Percentiles rank a stretch among this genome's conserved stretches.
These are phyloP conservation scores for Encarsia formosa DNA, from an alignment of 2,888 invertebrate genomes.

Conservation along the genomic window DNA sequence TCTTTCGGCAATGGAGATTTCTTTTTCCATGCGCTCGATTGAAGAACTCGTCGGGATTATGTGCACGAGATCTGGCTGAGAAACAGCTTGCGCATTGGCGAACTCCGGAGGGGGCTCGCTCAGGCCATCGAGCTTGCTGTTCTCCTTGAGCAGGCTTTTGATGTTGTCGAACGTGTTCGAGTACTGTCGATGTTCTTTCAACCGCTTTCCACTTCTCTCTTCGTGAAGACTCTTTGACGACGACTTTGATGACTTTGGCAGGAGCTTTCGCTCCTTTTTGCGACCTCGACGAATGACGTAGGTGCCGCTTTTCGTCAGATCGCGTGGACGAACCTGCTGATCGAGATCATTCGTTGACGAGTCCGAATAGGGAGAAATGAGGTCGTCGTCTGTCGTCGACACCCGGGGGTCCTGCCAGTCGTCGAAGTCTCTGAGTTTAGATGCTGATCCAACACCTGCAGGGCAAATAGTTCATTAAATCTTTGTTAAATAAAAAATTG, in stretches of 20 bases:
- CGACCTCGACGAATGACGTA: constrained; percentile 76
- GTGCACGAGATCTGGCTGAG: constrained; percentile 62
- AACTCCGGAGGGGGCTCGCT: constrained; percentile 59
- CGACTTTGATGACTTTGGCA: constrained; percentile 58
- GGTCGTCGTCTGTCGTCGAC: constrained; percentile 63
- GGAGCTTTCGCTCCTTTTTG: constrained; percentile 61
- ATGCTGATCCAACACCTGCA: constrained; percentile 70
- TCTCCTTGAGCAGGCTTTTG: constrained; percentile 68
- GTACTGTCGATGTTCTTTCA: constrained; percentile 57
- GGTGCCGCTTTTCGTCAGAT: constrained; percentile 66
- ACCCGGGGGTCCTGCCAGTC: constrained; percentile 74
- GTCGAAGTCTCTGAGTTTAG: constrained; percentile 64
- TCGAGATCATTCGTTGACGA: constrained; percentile 52
- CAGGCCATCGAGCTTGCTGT: constrained; percentile 57
- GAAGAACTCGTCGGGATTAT: constrained; percentile 57
- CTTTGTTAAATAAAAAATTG: too few species aligned
- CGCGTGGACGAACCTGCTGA: constrained; percentile 47
- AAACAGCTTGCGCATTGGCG: constrained; percentile 49
- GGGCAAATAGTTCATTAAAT: constrained; percentile 17
- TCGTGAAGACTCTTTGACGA: constrained; percentile 55
- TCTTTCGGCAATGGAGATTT: constrained; percentile 1
- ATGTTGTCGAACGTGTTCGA: constrained; percentile 76
- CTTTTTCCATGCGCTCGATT: background rate
- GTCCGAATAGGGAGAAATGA: constrained; percentile 68
- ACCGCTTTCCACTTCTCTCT: constrained; percentile 42